Evolutionary conservation across 2,888 invertebrate genomes (phyloP), one percentile per base, ranked within the genome.

Genomic region (Euplagia quadripunctaria): DNA sequence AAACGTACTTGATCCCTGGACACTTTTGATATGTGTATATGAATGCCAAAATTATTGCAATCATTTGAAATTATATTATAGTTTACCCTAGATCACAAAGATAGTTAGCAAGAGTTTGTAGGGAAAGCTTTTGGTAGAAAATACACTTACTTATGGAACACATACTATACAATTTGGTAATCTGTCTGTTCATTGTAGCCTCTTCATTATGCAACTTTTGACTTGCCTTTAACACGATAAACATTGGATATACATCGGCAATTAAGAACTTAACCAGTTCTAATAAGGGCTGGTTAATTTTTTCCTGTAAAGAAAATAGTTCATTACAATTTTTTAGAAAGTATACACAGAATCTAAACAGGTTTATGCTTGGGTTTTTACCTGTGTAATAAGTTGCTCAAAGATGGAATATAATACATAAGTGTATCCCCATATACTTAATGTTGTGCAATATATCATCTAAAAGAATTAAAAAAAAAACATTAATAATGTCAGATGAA

Each of bases 141-240:
- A 7, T 20, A 17, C 8, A 52, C 68, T 68, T 14, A 68, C 68
- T 55, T 12, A 17, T 49, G 2, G n/a, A 42, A 42, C n/a, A 68
- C 14, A n/a, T 55, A 55, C 55, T 42, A n/a, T 68, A 43, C n/a
- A 68, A 68, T n/a, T 68, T 42, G 17, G n/a, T 6, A n/a, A 68
- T 42, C 4, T 5, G n/a, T n/a, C 55, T 55, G 12, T 55, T 68
- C 42, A 68, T 55, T 9, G 41, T 20, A n/a, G 11, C 42, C 0
- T 17, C 43, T n/a, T 68, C 55, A 42, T 55, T 68, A 7, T n/a
- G 55, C 42, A 68, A 41, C 41, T 55, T 55, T 55, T 68, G 68
- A 55, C 68, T 17, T 55, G 12, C 42, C 1, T 55, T n/a, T 55
- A 68, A 55, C 4, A 72, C 55, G 7, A 76, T 49, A 46, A 51